Evolutionary conservation across 2,797 vertebrate species (phyloP).

Genomic region (Margarornis squamiger): DNA sequence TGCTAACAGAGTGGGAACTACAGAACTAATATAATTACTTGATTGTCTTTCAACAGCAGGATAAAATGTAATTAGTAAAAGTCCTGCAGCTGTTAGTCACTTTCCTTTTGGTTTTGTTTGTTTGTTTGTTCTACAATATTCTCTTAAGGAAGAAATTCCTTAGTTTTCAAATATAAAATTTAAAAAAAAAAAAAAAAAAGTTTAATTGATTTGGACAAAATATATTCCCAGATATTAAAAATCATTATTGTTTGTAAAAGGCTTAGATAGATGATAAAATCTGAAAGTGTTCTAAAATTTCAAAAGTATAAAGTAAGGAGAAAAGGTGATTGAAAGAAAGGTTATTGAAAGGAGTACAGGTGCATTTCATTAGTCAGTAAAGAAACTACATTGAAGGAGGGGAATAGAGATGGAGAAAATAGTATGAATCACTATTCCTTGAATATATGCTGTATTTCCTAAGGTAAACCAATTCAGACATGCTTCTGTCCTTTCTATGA

Average conservation of each 20-base stretch:
- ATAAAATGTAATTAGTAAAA: not conserved
- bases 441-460: not conserved
- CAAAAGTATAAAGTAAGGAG: not conserved
- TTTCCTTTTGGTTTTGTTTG: not conserved
- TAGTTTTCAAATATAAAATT: not conserved
- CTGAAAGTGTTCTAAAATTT: not conserved
- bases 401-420: not conserved
- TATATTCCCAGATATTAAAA: not conserved
- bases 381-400: not conserved
- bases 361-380: not conserved
- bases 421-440: not conserved
- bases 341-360: not conserved
- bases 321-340: not conserved
- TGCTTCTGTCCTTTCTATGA: not conserved
- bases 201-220: not conserved
- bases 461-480: not conserved
- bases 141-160: not conserved
- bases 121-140: not conserved
- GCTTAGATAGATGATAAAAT: not conserved
- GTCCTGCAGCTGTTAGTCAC: not conserved
- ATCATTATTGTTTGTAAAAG: not conserved
- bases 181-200: not conserved
- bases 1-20: not conserved
- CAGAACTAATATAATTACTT: not conserved
- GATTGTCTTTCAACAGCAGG: not conserved